Evolutionary conservation across 2,888 invertebrate genomes (phyloP).

Genomic region (Pterobdella sp.): DNA sequence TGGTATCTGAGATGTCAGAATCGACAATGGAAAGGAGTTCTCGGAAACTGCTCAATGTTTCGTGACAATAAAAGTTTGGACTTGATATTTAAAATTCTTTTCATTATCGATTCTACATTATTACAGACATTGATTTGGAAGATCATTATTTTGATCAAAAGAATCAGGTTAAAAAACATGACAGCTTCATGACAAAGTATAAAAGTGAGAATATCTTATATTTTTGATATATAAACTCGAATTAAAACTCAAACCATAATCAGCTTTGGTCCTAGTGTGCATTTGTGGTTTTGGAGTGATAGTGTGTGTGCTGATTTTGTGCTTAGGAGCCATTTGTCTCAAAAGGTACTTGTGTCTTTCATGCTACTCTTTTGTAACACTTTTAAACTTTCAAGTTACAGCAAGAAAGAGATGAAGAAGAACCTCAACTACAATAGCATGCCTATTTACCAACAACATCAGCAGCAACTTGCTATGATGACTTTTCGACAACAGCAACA

Average conservation of each 20-base stretch:
- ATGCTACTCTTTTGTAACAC: background rate
- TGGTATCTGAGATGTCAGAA: slow-evolving; percentile 33
- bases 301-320: slow-evolving; percentile 21
- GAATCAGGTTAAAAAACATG: background rate
- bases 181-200: background rate
- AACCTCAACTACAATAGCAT: slow-evolving; percentile 1
- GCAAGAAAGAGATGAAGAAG: slow-evolving; percentile 11
- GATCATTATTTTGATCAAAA: background rate
- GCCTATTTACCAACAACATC: slow-evolving; percentile 7
- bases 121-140: background rate
- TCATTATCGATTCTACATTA: background rate
- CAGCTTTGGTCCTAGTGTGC: slow-evolving; percentile 16
- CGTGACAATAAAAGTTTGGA: background rate
- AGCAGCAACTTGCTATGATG: background rate
- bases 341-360: slow-evolving; percentile 17
- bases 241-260: no score
- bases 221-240: no score
- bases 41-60: slow-evolving; percentile 33
- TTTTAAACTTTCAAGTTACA: slow-evolving; percentile 7
- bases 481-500: background rate
- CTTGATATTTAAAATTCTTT: background rate
- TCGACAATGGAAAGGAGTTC: slow-evolving; percentile 30
- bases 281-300: slow-evolving; percentile 24
- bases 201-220: background rate
- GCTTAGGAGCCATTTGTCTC: slow-evolving; percentile 26